Evolutionary conservation across 35 echinoderm and acorn worm species (phyloP).

Genomic region (Amphiura filiformis): DNA sequence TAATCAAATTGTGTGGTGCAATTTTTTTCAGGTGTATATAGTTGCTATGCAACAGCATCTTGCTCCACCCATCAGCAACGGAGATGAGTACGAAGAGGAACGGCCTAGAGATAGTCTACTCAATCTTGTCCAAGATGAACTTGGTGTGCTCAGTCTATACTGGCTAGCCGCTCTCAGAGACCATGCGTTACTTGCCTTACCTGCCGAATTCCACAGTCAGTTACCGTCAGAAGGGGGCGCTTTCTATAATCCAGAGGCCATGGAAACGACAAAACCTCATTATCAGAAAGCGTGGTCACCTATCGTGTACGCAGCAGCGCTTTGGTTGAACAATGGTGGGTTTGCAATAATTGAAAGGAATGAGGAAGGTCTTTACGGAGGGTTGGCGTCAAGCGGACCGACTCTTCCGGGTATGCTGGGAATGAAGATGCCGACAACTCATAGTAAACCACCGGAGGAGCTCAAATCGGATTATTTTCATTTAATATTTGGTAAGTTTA

Average conservation of each 20-base stretch:
- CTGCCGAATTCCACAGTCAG: slow-evolving; percentile 83
- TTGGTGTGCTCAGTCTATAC: slow-evolving; percentile 77
- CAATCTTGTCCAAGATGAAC: slow-evolving; percentile 78
- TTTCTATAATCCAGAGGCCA: slow-evolving; percentile 96
- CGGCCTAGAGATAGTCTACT: slow-evolving; percentile 77
- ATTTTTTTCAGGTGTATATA: slow-evolving; percentile 80
- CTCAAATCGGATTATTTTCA: slow-evolving; percentile 92
- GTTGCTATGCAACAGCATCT: slow-evolving; percentile 95
- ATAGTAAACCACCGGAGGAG: slow-evolving; percentile 64
- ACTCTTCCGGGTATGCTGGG: slow-evolving; percentile 47
- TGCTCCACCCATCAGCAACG: slow-evolving; percentile 41
- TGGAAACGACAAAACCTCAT: slow-evolving; percentile 74
- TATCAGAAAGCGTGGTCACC: slow-evolving; percentile 93
- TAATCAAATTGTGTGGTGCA: no score
- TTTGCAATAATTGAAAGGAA: slow-evolving; percentile 76
- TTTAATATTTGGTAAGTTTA: slow-evolving; percentile 77
- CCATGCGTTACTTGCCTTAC: slow-evolving; percentile 87
- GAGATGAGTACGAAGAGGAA: slow-evolving; percentile 50
- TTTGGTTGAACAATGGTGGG: slow-evolving; percentile 90
- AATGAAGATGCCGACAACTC: slow-evolving; percentile 17
- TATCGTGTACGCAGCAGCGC: slow-evolving; percentile 82
- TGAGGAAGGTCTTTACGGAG: slow-evolving; percentile 61
- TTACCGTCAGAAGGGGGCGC: slow-evolving; percentile 84
- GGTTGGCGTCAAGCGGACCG: slow-evolving; percentile 57
- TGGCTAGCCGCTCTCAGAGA: slow-evolving; percentile 93